Evolutionary conservation across 2,113 vertebrate species (phyloP), one percentile per base, ranked within the genome.

Genomic region (Cyanoramphus novaezelandiae): DNA sequence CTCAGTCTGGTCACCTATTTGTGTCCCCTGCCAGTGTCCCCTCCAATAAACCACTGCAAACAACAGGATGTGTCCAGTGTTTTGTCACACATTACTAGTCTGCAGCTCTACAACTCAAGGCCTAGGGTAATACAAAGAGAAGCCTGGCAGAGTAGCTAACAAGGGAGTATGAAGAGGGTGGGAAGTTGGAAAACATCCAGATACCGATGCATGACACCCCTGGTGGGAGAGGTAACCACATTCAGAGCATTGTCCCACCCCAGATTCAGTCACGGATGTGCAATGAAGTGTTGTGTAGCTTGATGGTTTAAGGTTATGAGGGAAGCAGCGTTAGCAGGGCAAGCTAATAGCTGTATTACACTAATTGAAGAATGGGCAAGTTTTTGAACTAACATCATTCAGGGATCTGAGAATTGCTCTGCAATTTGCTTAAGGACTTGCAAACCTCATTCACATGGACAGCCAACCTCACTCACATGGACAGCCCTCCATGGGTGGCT

Each of bases 51-150:
- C 31, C 33, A 21, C 28, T 24, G 70, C 18, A 62, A 70, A 55
- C 6, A 33, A 10, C 0, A 20, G 59, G 25, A 60, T 5, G 16
- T 3, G n/a, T 50, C 37, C 2, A 1, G 23, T 19, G 65, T n/a
- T 71, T 33, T 35, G 37, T 59, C 46, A 59, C 29, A 14, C 37
- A 24, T 44, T 10, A 6, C 44, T 14, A 46, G 19, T 43, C 44
- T 24, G 17, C 27, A 75, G 70, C 47, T 70, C 55, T 62, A 57
- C 46, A 44, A 23, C 46, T 43, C 2, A 1, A 53, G 55, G 28
- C 29, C 28, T 17, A 47, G 31, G 24, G 24, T 46, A 71, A 44
- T 12, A 27, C 50, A 76, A 46, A 41, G 33, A 37, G 28, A 63
- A 10, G 12, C 37, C 65, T 67, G 44, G 19, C 49, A 78, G n/a